These are phyloP conservation scores for Rhinopomastus cyanomelas DNA, from an alignment of 2,113 vertebrate species.

Conservation along the genomic window DNA sequence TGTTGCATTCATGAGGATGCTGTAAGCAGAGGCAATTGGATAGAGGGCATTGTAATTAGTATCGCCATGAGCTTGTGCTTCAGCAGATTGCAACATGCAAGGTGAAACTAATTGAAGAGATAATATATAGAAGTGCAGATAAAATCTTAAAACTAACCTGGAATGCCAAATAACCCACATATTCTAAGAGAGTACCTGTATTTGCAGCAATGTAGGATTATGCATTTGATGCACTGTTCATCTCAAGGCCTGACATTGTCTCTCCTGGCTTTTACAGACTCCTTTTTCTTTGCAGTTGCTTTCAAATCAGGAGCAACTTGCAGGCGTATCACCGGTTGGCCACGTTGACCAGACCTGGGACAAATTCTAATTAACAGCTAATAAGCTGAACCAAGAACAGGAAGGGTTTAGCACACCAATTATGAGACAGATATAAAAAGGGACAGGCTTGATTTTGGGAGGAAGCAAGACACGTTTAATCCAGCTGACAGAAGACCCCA, in stretches of 20 bases:
- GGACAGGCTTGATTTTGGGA: no score
- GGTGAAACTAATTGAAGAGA: background rate
- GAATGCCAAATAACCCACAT: background rate
- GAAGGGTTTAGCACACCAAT: no score
- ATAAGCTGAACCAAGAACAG: no score
- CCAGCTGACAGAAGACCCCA: no score
- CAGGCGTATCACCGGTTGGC: no score
- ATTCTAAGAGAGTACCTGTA: background rate
- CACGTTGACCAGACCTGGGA: no score
- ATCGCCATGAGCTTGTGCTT: background rate
- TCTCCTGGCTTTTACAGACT: background rate
- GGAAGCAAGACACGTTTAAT: no score
- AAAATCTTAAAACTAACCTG: background rate
- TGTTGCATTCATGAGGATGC: conserved; percentile 22
- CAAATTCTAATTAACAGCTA: no score
- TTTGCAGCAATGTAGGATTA: background rate
- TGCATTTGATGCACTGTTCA: background rate
- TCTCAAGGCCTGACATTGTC: background rate
- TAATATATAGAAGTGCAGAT: background rate
- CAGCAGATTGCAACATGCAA: background rate
- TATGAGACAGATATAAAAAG: no score
- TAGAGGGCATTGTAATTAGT: background rate
- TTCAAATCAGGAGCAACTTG: conserved; percentile 13
- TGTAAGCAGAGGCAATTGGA: background rate
- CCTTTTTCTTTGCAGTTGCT: background rate